Conservation (phyloP, 2,888 invertebrate genomes). For the Drosophila mimica region DNA sequence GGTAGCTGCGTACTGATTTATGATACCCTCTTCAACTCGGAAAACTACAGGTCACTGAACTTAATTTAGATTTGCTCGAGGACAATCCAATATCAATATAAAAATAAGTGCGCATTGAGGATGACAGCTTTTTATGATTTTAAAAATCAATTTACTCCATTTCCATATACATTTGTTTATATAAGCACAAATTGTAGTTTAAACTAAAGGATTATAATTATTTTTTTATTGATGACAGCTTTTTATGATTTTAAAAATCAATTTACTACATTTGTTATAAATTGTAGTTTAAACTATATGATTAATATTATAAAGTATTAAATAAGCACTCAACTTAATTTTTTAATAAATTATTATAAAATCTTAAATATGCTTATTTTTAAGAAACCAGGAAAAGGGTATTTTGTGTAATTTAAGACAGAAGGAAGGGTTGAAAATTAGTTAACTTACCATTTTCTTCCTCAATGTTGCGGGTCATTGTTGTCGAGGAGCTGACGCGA, state of each 20-base stretch:
- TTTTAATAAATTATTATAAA: background rate
- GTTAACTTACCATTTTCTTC: slow-evolving; percentile 84
- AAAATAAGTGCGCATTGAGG: background rate
- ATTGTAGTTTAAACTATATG: background rate
- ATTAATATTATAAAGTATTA: background rate
- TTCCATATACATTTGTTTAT: background rate
- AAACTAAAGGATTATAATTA: too few relatives aligned
- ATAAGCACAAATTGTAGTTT: background rate
- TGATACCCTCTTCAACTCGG: background rate
- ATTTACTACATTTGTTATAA: background rate
- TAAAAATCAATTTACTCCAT: background rate
- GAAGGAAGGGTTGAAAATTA: slow-evolving; percentile 24
- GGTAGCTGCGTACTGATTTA: too few relatives aligned
- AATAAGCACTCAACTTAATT: background rate
- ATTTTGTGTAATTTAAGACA: background rate
- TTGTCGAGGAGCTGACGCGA: slow-evolving; percentile 81
- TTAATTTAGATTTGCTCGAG: background rate
- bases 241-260: background rate
- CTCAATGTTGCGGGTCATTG: slow-evolving; percentile 84
- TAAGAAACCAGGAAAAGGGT: background rate
- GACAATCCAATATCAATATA: too few relatives aligned
- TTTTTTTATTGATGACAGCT: too few relatives aligned
- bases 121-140: too few relatives aligned
- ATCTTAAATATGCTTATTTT: background rate
- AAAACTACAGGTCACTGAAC: background rate